Conservation (phyloP, 2,113 vertebrate genomes). For the mouse (Mus musculus) region DNA sequence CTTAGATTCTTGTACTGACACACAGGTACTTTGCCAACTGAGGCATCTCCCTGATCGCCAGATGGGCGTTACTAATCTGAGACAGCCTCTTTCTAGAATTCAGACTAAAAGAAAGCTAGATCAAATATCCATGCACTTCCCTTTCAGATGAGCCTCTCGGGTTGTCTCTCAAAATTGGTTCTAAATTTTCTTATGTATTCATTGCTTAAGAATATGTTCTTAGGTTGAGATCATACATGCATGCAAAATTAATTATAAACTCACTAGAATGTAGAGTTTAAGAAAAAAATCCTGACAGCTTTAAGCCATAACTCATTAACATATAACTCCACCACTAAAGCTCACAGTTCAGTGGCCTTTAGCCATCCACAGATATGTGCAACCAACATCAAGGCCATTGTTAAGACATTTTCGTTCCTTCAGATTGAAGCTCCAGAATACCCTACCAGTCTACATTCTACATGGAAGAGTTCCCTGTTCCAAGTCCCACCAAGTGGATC, state of each 20-base stretch:
- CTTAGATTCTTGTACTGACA: too few relatives aligned
- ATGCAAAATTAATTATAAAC: not conserved
- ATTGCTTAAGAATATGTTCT: not conserved
- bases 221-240: not conserved
- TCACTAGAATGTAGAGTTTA: constrained; percentile 1
- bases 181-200: not conserved
- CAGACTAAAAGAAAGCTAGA: not conserved
- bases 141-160: not conserved
- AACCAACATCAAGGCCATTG: not conserved
- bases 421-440: not conserved
- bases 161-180: not conserved
- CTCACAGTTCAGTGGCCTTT: not conserved
- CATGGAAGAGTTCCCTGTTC: not conserved
- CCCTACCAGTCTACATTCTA: not conserved
- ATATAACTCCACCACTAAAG: constrained; percentile 20
- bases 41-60: not conserved
- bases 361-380: not conserved
- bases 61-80: not conserved
- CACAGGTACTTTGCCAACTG: not conserved
- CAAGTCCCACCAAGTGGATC: too few relatives aligned
- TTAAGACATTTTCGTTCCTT: constrained; percentile 12
- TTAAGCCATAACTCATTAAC: constrained; percentile 30
- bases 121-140: not conserved
- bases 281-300: not conserved
- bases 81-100: not conserved